Base-by-base conservation (phyloP, 2,797 vertebrate genomes). In the Helostoma temminkii region DNA sequence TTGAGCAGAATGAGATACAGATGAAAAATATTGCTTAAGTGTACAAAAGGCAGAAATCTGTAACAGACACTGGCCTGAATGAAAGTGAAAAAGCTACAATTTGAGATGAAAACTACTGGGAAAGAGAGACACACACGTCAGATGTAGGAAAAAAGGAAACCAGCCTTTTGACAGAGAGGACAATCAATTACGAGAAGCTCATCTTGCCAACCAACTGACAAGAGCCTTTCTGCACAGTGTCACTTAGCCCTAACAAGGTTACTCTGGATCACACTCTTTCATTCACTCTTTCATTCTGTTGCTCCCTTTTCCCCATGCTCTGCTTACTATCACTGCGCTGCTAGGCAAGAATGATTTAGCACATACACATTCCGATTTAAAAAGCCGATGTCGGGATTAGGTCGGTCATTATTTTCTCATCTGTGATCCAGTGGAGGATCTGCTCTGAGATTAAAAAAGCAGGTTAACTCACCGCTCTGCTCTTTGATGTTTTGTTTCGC, bases 221-320 rank as follows among this genome's bases (percentile, higher is more conserved):
- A 88, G 87, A 91, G 80, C 78, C 79, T 85, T 84, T 93, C 93
- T 94, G 94, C 91, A 93, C 90, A 93, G 86, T 83, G 75, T 95
- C 94, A 93, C 89, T 93, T 90, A 89, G 88, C 70, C 78, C 87
- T 93, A 94, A 95, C 93, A 93, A 92, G 92, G 91, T 94, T 93
- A 91, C 80, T 79, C 74, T 82, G 90, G 88, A 92, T 91, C 84
- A 88, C 85, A 92, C 88, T 81, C 82, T 82, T 89, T 90, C 88
- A 85, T 88, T 92, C 89, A 86, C 78, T 86, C 83, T 81, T 88
- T 85, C 72, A 69, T 80, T 77, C 77, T 71, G 66, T 80, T 73
- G 61, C 78, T 81, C 77, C 74, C 80, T 78, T 82, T 66, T 34
- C 81, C 71, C 69, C 25, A 34, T 54, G 88, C 85, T 94, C 93